Conservation (phyloP, 2,888 invertebrate species). For the Pandemis cinnamomeana region DNA sequence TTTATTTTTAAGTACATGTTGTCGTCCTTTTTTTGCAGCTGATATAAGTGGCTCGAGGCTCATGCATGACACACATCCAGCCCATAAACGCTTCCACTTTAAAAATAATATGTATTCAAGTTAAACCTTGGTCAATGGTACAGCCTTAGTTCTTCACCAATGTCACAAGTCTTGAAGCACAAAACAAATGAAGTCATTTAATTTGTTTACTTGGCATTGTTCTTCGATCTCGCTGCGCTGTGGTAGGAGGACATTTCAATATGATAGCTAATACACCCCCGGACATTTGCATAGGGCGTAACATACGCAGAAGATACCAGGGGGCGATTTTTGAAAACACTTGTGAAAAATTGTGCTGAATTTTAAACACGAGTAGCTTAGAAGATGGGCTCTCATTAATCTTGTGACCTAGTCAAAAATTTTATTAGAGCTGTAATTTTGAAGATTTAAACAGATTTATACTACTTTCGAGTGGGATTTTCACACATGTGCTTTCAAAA, state of each 20-base stretch:
- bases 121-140: conserved; percentile 15
- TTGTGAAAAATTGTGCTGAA: no score
- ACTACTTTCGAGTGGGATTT: no score
- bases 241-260: neutral
- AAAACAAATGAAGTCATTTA: neutral
- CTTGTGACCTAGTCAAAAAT: no score
- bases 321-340: no score
- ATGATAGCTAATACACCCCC: neutral
- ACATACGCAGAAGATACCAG: neutral
- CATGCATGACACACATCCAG: neutral
- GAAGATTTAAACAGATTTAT: no score
- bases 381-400: no score
- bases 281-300: neutral
- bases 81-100: neutral
- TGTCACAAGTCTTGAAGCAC: conserved; percentile 2
- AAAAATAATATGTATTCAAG: conserved; percentile 9
- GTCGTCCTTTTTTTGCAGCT: no score
- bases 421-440: no score
- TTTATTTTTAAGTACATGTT: no score
- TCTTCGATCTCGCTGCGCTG: neutral
- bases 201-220: neutral
- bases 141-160: conserved; percentile 17
- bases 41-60: no score
- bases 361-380: no score
- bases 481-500: no score